Conservation (phyloP, 1,140 invertebrate genomes). For the Bradynema listronoti region DNA sequence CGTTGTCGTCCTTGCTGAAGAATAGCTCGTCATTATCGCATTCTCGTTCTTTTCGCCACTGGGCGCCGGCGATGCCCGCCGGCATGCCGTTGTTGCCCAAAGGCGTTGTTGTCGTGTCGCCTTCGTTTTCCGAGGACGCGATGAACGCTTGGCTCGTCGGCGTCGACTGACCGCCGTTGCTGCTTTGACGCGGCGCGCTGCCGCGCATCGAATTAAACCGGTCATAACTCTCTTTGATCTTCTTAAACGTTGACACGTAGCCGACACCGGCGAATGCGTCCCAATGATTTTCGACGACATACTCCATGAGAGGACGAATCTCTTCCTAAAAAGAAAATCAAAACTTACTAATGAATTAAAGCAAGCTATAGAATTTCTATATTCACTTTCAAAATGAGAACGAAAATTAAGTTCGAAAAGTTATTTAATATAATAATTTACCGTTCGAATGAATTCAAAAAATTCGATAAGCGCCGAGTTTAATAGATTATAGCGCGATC, state of each 20-base stretch:
- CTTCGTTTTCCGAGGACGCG: neutral
- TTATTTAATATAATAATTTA: conserved; percentile 27
- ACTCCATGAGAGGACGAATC: conserved; percentile 41
- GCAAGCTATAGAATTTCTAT: neutral
- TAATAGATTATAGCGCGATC: conserved; percentile 91
- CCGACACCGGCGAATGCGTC: conserved; percentile 30
- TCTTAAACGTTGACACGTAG: conserved; percentile 50
- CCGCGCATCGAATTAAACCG: conserved; percentile 6
- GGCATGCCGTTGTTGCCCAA: neutral
- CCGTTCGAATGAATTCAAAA: conserved; percentile 83
- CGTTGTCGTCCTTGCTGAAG: conserved; percentile 46
- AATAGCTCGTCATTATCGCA: conserved; percentile 47
- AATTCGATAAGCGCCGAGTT: conserved; percentile 98
- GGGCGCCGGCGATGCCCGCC: no score
- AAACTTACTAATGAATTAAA: conserved; percentile 1
- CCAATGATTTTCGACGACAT: conserved; percentile 43
- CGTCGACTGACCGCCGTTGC: conserved; percentile 8
- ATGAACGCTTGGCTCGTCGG: neutral
- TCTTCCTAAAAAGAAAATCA: conserved; percentile 46
- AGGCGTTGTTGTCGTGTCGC: neutral
- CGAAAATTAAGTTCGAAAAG: no score
- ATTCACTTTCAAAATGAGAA: no score
- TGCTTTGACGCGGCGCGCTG: no score
- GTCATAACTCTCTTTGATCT: conserved; percentile 43
- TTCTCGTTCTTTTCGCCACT: conserved; percentile 44